These are phyloP conservation scores for Telmatochromis bifrenatus DNA, from an alignment of 2,113 vertebrate species.

Conservation along the genomic window DNA sequence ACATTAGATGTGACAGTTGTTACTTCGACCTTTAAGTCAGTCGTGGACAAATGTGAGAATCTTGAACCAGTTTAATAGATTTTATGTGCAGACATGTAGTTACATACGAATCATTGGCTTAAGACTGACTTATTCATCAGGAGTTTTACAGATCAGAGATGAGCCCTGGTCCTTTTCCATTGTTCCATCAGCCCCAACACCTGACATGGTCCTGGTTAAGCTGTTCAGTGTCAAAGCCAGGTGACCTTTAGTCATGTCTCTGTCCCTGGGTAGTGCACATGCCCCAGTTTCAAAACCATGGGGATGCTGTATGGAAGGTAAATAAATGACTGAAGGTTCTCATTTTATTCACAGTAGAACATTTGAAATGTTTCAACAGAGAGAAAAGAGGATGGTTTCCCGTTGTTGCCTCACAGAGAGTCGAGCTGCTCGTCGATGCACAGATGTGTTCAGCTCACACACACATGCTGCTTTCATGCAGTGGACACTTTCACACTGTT, in stretches of 20 bases:
- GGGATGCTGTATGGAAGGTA: background rate
- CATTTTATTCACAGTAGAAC: background rate
- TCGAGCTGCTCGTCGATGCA: background rate
- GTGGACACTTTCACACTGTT: rapidly evolving
- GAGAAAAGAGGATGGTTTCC: rapidly evolving
- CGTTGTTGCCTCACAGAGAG: rapidly evolving
- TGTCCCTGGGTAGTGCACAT: rapidly evolving
- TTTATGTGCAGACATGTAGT: background rate
- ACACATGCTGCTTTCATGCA: background rate
- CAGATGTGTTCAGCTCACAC: background rate
- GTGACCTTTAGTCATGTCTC: background rate
- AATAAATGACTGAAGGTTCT: background rate
- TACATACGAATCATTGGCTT: background rate
- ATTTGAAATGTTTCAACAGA: background rate
- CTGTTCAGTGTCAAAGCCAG: background rate
- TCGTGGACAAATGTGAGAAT: background rate
- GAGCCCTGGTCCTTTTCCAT: background rate
- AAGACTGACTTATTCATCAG: background rate
- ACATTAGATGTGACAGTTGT: background rate
- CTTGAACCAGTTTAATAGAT: background rate
- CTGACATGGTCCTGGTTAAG: rapidly evolving
- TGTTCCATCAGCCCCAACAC: background rate
- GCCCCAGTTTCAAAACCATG: background rate
- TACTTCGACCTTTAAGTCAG: background rate
- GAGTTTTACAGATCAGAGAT: background rate